Conservation (phyloP, 2,888 invertebrate species). For the Parapristionchus giblindavisi region DNA sequence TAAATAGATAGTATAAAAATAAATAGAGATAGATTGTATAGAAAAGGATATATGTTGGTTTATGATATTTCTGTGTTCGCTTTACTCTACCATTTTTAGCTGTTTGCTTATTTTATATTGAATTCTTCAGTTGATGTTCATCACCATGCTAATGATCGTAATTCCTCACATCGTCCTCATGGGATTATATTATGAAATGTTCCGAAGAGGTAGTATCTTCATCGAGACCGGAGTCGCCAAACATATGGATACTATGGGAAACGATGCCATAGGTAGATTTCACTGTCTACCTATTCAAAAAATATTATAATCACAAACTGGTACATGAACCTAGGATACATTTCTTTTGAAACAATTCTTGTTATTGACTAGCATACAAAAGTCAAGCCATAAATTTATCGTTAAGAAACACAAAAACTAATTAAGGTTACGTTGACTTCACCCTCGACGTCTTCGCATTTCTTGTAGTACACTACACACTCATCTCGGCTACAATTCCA, state of each 20-base stretch:
- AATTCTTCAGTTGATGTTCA: not conserved
- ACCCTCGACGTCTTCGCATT: slow-evolving; percentile 12
- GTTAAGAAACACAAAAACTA: too few relatives aligned
- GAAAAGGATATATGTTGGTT: too few relatives aligned
- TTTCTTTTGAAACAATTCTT: too few relatives aligned
- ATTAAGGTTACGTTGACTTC: slow-evolving; percentile 21
- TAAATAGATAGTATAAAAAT: too few relatives aligned
- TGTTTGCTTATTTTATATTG: not conserved
- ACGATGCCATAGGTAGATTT: not conserved
- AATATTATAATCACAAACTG: not conserved
- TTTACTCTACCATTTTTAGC: too few relatives aligned
- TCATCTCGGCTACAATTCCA: not conserved
- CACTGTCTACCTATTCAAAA: not conserved
- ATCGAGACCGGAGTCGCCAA: not conserved
- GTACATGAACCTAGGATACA: not conserved
- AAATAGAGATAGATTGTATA: too few relatives aligned
- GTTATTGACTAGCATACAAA: too few relatives aligned
- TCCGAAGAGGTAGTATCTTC: slow-evolving; percentile 2
- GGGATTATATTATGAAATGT: slow-evolving; percentile 6
- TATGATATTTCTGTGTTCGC: too few relatives aligned
- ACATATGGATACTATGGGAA: slow-evolving; percentile 10
- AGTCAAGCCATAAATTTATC: too few relatives aligned
- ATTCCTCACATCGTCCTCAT: not conserved
- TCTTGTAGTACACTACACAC: slow-evolving; percentile 15
- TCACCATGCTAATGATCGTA: not conserved